These are phyloP conservation scores for Saccostrea cuccullata DNA, from an alignment of 1,140 invertebrate species.

Conservation along the genomic window DNA sequence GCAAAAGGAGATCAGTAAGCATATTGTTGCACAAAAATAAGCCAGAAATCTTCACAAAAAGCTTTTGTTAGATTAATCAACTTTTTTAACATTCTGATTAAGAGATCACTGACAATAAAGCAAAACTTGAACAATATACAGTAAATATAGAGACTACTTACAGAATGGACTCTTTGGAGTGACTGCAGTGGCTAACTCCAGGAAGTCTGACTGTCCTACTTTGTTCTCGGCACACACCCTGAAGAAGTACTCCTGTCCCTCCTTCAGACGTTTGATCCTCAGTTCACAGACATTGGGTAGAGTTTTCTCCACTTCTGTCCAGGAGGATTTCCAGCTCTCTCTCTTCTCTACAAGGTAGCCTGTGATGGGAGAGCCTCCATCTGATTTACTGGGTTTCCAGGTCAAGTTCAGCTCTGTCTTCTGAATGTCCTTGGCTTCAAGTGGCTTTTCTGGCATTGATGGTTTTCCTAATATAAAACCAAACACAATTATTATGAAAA, in stretches of 20 bases:
- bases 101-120: too few species aligned
- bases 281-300: slow-evolving; percentile 60
- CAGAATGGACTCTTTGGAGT: slow-evolving; percentile 80
- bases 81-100: too few species aligned
- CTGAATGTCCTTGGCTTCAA: slow-evolving; percentile 78
- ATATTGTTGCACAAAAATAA: too few species aligned
- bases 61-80: too few species aligned
- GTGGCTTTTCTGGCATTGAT: slow-evolving; percentile 84
- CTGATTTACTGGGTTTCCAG: slow-evolving; percentile 87
- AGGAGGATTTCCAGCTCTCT: slow-evolving; percentile 72
- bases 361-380: slow-evolving; percentile 92
- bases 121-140: neutral
- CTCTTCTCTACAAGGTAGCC: slow-evolving; percentile 97
- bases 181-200: slow-evolving; percentile 87
- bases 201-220: slow-evolving; percentile 95
- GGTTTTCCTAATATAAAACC: slow-evolving; percentile 66
- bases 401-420: slow-evolving; percentile 69
- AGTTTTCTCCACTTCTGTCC: slow-evolving; percentile 63
- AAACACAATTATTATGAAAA: slow-evolving; percentile 20
- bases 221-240: slow-evolving; percentile 97
- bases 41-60: neutral
- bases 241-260: slow-evolving; percentile 96
- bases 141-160: slow-evolving; percentile 50
- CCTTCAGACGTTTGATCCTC: slow-evolving; percentile 82
- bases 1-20: neutral